Evolutionary conservation across 2,113 vertebrate species (phyloP).

Genomic region (Calonectris borealis): DNA sequence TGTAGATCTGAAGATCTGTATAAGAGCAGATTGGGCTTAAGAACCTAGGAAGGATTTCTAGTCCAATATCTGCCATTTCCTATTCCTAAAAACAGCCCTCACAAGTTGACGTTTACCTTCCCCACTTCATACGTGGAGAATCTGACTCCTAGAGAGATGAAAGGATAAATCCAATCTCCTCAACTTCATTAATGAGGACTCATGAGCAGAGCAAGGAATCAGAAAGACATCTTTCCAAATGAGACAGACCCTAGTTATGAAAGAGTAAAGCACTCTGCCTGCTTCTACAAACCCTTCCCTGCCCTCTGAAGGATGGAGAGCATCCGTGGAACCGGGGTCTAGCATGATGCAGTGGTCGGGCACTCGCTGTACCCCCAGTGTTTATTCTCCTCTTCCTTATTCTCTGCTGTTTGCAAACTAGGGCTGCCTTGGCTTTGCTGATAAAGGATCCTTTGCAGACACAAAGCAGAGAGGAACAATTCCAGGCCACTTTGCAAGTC

Average conservation of each 20-base stretch:
- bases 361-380: background rate
- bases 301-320: background rate
- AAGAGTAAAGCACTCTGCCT: background rate
- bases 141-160: background rate
- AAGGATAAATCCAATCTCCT: background rate
- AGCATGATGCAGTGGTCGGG: background rate
- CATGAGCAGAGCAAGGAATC: background rate
- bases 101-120: background rate
- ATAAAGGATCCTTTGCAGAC: background rate
- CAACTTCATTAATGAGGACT: background rate
- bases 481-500: background rate
- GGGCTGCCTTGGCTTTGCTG: background rate
- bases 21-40: background rate
- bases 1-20: background rate
- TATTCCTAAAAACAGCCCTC: background rate
- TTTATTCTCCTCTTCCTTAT: background rate
- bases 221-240: background rate
- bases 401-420: background rate
- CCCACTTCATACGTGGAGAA: background rate
- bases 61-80: background rate
- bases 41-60: background rate
- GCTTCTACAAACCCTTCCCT: background rate
- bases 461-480: background rate
- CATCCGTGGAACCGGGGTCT: fast-evolving
- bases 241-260: background rate